Conservation (phyloP, 2,888 invertebrate genomes). For the Priocnemis perturbator region DNA sequence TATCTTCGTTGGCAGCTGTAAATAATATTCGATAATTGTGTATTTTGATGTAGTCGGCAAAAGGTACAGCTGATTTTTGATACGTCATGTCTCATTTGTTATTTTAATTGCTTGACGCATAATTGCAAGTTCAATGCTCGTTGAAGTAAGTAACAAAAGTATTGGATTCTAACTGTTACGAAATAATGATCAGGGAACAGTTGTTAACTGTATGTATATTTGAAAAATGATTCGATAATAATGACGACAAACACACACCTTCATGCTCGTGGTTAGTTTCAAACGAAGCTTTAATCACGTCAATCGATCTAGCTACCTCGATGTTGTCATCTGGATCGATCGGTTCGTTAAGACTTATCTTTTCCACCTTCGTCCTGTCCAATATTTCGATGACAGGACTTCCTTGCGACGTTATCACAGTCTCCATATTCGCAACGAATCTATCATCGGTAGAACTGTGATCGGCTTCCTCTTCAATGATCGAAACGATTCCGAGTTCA, state of each 20-base stretch:
- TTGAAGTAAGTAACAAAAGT: no score
- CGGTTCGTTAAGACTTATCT: background rate
- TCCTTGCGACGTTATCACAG: background rate
- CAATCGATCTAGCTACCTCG: slow-evolving; percentile 40
- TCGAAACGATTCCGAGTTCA: slow-evolving; percentile 45
- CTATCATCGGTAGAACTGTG: background rate
- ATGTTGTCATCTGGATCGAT: slow-evolving; percentile 19
- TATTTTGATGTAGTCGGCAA: no score
- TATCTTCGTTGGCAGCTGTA: slow-evolving; percentile 52
- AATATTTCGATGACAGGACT: background rate
- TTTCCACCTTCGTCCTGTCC: slow-evolving; percentile 1
- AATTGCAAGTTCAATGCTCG: no score
- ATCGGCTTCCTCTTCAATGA: slow-evolving; percentile 48
- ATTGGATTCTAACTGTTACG: no score
- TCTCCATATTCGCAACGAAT: background rate
- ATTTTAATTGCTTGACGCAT: no score
- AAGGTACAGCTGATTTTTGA: no score
- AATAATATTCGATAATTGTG: slow-evolving; percentile 14
- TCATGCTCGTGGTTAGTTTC: slow-evolving; percentile 47
- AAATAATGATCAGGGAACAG: background rate
- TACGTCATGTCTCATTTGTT: no score
- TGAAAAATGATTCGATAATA: background rate
- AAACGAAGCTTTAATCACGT: slow-evolving; percentile 46
- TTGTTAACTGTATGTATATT: background rate
- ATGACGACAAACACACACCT: slow-evolving; percentile 47